Evolutionary conservation across 2,113 vertebrate genomes (phyloP), one percentile per base, ranked within the genome.

Genomic region (Campylorhamphus procurvoides): DNA sequence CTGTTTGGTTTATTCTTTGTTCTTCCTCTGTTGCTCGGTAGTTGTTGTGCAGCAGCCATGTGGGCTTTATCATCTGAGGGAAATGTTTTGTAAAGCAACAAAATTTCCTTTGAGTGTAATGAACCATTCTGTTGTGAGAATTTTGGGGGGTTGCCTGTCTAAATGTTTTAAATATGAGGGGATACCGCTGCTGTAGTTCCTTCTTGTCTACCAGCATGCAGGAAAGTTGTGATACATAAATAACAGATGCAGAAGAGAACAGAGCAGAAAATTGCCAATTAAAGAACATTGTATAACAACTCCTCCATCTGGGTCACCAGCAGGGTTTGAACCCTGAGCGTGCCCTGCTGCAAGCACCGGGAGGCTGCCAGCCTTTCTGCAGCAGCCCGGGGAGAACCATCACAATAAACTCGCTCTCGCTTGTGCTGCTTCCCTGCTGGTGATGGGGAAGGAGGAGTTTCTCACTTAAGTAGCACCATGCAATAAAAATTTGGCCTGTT

Each of bases 201-300:
- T 84, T 87, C 69, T 92, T 93, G 53, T 55, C 92, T 91, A 93
- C 83, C 92, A 92, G 92, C 74, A 49, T 69, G 92, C 88, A 84
- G 73, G 59, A 96, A 96, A 94, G 86, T 84, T 96, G 69, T 8
- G 59, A 94, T 72, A 87, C 88, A 93, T 96, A 97, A 96, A 96
- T 94, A 96, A 91, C 95, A 96, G 96, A 96, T 96, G 95, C 88
- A 89, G 93, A 91, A 84, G 80, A 97, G 94, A 97, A 91, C 80
- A 82, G 90, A 96, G 92, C 93, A 96, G 96, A 96, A 97, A 96
- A 96, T 84, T 96, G 89, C 88, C 93, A 91, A 89, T 94, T 96
- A 95, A 84, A 94, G 94, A 94, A 62, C 49, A 10, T 37, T 76
- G 81, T 91, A 6, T 82, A 96, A 91, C 87, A 95, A 62, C 89